Base-by-base conservation (phyloP, 2,888 invertebrate species). In the Exephanes ischioxanthus region DNA sequence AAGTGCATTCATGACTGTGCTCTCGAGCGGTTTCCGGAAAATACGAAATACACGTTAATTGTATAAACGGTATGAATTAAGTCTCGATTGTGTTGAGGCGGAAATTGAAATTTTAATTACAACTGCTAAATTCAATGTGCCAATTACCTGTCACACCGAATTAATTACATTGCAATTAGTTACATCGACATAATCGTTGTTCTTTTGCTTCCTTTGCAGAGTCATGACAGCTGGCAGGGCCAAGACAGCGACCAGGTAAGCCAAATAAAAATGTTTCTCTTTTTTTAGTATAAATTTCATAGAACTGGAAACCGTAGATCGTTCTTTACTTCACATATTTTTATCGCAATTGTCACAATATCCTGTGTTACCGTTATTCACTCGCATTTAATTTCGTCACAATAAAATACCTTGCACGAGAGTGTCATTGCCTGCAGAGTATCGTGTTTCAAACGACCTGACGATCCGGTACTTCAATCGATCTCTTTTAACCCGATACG, bases 201-300 rank as follows among this genome's bases (percentile, higher is more conserved):
- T 81, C 85, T 87, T 88, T 87, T 90, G 11, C 91, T 91, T 94
- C 90, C 94, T 89, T 95, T 95, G 58, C 95, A 95, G 95, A 95
- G 95, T 90, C 95, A 95, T 89, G 95, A 95, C 94, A 95, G 95
- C 93, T 95, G 95, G 95, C 95, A 95, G 91, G 95, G 95, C 85
- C 95, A 95, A 90, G 95, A 95, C 91, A 95, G 95, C 90, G 95
- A 95, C 92, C 95, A 95, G 95, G 95, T 95, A 92, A 94, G 95
- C 71, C 67, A 26, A 26, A 33, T n/a, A 45, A n/a, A 19, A 26
- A 14, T 3, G 68, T 71, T 37, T 0, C n/a, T 48, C 11, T 26
- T 37, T 11, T 16, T 53, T 45, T 5, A 16, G 30, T 45, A 30
- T 58, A 26, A 22, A 30, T 37, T 51, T 37, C 37, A 37, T 22